Evolutionary conservation across 35 echinoderm and acorn worm species (phyloP).

Genomic region (Patiria miniata): DNA sequence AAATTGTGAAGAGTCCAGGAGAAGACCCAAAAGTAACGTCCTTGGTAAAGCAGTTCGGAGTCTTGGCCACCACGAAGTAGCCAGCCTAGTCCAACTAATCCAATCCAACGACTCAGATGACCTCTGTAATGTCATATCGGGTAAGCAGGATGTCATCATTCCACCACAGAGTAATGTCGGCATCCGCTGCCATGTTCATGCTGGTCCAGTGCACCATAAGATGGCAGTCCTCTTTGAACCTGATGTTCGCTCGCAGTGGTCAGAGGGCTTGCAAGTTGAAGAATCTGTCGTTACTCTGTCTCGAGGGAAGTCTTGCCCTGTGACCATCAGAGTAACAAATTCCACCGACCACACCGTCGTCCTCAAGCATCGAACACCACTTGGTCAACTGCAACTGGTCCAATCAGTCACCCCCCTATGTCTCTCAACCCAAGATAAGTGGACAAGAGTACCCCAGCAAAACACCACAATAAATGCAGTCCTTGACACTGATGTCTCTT

Average conservation of each 20-base stretch:
- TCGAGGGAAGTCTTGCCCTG: conserved; percentile 17
- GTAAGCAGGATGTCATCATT: conserved; percentile 18
- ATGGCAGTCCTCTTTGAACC: conserved; percentile 38
- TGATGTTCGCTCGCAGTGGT: background rate
- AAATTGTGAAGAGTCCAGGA: background rate
- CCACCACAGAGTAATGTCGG: background rate
- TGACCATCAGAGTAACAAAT: conserved; percentile 46
- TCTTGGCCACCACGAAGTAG: background rate
- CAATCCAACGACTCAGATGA: conserved; percentile 19
- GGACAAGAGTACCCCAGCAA: background rate
- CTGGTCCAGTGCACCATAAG: conserved; percentile 4
- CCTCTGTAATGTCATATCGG: conserved; percentile 27
- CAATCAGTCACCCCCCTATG: background rate
- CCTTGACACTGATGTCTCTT: background rate
- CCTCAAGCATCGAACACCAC: background rate
- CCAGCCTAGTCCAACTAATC: background rate
- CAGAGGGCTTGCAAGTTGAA: background rate
- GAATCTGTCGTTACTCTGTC: conserved; percentile 21
- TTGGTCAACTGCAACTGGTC: conserved; percentile 39
- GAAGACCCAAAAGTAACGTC: background rate
- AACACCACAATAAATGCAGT: background rate
- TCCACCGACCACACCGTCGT: conserved; percentile 25
- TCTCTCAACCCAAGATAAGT: background rate
- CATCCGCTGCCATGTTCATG: conserved; percentile 28
- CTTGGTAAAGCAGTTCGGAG: background rate